Percentiles rank a stretch among this genome's conserved stretches.
These are phyloP conservation scores for Sycon ciliatum DNA, from an alignment of 37 sponge, comb jelly and placozoan genomes.

Conservation along the genomic window DNA sequence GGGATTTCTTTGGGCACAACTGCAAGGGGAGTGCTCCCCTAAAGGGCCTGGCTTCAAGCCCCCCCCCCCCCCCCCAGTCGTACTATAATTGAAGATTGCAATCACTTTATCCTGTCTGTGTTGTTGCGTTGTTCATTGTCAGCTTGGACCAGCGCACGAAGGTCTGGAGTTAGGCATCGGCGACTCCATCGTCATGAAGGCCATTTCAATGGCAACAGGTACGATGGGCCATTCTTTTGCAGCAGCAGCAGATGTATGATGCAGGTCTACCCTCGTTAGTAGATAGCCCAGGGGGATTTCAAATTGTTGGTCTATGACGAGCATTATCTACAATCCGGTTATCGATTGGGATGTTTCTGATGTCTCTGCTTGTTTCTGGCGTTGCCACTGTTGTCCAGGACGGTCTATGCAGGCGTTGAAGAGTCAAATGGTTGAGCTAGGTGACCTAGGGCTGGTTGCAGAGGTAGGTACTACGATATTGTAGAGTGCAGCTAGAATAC, in stretches of 20 bases:
- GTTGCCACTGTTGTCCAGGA: conserved; percentile 31
- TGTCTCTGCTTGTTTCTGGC: no score
- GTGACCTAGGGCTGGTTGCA: conserved; percentile 90
- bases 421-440: conserved; percentile 56
- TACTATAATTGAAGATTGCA: neutral
- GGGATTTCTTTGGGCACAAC: no score
- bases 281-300: no score
- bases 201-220: conserved; percentile 72
- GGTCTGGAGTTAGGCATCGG: conserved; percentile 90
- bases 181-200: conserved; percentile 71
- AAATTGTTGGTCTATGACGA: neutral
- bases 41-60: no score
- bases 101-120: neutral
- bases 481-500: no score
- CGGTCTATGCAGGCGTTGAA: conserved; percentile 67
- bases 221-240: neutral
- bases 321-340: neutral
- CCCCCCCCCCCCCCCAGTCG: no score
- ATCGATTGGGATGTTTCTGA: no score
- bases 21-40: no score
- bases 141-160: conserved; percentile 86
- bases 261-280: no score
- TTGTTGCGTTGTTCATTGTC: neutral
- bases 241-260: no score
- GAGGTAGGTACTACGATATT: no score